Base-by-base conservation (phyloP, 2,113 vertebrate genomes). In the Acanthisitta chloris region DNA sequence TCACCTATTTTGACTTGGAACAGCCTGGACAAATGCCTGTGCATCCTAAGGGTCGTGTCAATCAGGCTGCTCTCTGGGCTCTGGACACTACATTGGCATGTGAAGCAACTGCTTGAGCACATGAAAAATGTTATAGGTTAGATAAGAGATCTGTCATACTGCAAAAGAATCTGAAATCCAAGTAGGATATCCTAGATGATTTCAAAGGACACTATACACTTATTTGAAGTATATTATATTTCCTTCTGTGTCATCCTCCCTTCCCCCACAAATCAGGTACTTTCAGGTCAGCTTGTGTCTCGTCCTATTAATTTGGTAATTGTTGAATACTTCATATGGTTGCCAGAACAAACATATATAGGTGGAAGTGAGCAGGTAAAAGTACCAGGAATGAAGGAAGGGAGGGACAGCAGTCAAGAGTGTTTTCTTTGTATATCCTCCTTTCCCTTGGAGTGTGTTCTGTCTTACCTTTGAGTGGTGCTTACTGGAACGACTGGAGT, bases 111-210 rank as follows among this genome's bases (percentile, higher is more conserved):
- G 24, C 24, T 55, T 29, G 21, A 77, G 40, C 9, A 23, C 19
- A 26, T 12, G 16, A 34, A 1, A 3, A 25, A 42, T 58, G 17
- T 16, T 2, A 1, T 6, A 38, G 13, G 10, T 61, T 52, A 29
- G 10, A 42, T 17, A 66, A 5, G 8, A 70, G 46, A 51, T 6
- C 19, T 90, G 43, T n/a, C 15, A 34, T 24, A 8, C 8, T 52
- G 10, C 17, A 86, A 31, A 45, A 55, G 3, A 20, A 29, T 20
- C 40, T 73, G 18, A 77, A 81, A 33, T 61, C 49, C 33, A 48
- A 43, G 69, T 28, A 52, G 36, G 11, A 33, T 52, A 14, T 25
- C 13, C 36, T 57, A 65, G 76, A 69, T 48, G 10, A 64, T 51
- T 24, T 34, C n/a, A 40, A 59, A 65, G 5, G 12, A 46, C 14